Evolutionary conservation across 30 jellyfish, hydroid and myxozoan genomes (phyloP).

Genomic region (Catostylus mosaicus): DNA sequence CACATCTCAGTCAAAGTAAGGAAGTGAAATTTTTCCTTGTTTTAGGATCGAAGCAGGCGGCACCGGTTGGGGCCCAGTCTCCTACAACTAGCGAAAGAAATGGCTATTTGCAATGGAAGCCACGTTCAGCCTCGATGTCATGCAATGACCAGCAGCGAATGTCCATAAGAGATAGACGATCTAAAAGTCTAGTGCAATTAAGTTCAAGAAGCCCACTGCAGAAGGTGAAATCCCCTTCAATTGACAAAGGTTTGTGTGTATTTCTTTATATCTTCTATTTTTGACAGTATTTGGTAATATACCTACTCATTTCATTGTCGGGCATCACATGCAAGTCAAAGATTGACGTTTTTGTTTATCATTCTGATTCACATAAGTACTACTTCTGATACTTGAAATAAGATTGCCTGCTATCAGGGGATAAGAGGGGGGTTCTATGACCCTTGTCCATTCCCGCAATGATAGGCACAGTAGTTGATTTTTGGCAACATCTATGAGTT

Average conservation of each 20-base stretch:
- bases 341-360: too few species aligned
- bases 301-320: too few species aligned
- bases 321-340: too few species aligned
- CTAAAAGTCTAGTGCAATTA: slow-evolving; percentile 38
- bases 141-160: background rate
- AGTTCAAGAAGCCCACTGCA: background rate
- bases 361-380: too few species aligned
- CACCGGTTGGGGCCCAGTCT: background rate
- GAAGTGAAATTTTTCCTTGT: background rate
- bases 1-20: too few species aligned
- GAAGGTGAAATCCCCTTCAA: background rate
- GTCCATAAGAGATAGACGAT: background rate
- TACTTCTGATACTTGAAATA: too few species aligned
- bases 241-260: background rate
- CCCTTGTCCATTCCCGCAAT: background rate
- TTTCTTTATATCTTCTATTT: too few species aligned
- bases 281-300: too few species aligned
- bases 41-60: background rate
- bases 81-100: background rate
- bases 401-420: too few species aligned
- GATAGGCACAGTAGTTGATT: background rate
- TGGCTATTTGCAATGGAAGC: slow-evolving; percentile 40
- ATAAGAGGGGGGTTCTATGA: too few species aligned
- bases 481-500: background rate
- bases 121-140: slow-evolving; percentile 30